Conservation (phyloP, 2,888 invertebrate genomes). For the Unio pictorum region DNA sequence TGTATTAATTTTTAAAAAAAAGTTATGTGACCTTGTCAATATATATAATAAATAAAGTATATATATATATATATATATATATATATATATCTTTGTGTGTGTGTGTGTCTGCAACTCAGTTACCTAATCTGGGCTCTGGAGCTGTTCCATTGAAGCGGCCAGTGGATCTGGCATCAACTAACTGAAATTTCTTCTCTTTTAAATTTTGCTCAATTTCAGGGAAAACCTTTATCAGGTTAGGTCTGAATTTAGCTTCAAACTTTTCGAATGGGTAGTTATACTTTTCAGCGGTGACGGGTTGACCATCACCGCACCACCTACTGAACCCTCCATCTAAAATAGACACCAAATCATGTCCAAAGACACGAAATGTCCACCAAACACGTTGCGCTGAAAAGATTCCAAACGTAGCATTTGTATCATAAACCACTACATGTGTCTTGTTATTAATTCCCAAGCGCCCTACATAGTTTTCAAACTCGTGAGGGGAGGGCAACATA, state of each 20-base stretch:
- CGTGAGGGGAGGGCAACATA: constrained; percentile 54
- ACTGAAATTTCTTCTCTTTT: constrained; percentile 35
- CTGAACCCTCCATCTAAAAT: constrained; percentile 64
- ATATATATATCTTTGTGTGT: no score
- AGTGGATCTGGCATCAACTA: constrained; percentile 62
- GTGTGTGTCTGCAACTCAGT: neutral
- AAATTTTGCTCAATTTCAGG: constrained; percentile 60
- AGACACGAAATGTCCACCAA: constrained; percentile 66
- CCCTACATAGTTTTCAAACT: constrained; percentile 63
- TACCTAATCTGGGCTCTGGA: constrained; percentile 66
- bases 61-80: no score
- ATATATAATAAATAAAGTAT: no score
- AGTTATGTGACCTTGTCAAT: no score
- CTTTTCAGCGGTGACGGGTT: constrained; percentile 30
- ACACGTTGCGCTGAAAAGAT: constrained; percentile 61
- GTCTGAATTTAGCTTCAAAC: constrained; percentile 47
- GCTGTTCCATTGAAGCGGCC: constrained; percentile 62
- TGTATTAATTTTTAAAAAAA: no score
- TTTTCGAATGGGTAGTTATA: constrained; percentile 16
- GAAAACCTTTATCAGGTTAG: constrained; percentile 50
- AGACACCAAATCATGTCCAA: constrained; percentile 62
- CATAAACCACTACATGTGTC: constrained; percentile 66
- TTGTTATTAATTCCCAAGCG: constrained; percentile 59
- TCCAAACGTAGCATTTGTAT: constrained; percentile 54
- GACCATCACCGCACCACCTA: constrained; percentile 51